A percentile compares a stretch with the other conserved stretches of the same genome.
Evolutionary conservation across 2,113 vertebrate species (phyloP).

Genomic region (Aviceda subcristata): DNA sequence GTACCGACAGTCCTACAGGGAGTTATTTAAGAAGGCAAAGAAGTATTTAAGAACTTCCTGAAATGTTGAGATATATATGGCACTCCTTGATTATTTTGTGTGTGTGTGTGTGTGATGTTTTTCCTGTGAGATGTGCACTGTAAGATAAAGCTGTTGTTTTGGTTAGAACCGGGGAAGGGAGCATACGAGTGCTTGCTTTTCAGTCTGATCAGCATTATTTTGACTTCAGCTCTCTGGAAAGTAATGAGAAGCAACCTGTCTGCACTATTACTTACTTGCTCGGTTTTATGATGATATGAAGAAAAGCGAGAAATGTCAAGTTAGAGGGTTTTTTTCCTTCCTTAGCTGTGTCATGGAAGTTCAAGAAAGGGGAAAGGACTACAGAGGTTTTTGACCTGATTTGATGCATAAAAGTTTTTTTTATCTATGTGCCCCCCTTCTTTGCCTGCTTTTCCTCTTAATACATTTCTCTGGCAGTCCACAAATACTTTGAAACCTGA

Average conservation of each 20-base stretch:
- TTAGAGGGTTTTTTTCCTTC: background rate
- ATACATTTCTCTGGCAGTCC: background rate
- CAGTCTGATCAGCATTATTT: background rate
- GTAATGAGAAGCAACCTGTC: background rate
- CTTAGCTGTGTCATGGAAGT: background rate
- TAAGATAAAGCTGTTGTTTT: background rate
- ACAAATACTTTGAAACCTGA: background rate
- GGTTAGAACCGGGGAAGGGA: background rate
- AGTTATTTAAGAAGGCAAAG: background rate
- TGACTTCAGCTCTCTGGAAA: background rate
- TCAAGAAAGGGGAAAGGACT: background rate
- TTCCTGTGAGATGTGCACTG: background rate
- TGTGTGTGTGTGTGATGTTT: fast-evolving
- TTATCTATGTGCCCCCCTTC: background rate
- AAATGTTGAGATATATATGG: background rate
- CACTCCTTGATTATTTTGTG: background rate
- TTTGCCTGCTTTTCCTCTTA: background rate
- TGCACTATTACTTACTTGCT: background rate
- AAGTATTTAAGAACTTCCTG: background rate
- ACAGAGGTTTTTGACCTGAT: background rate
- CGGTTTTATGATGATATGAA: background rate
- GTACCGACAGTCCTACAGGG: background rate
- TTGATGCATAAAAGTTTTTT: background rate
- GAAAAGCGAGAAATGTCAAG: background rate
- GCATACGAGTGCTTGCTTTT: background rate